Conservation (phyloP, 2,888 invertebrate genomes). For the Tiliacea aurago region DNA sequence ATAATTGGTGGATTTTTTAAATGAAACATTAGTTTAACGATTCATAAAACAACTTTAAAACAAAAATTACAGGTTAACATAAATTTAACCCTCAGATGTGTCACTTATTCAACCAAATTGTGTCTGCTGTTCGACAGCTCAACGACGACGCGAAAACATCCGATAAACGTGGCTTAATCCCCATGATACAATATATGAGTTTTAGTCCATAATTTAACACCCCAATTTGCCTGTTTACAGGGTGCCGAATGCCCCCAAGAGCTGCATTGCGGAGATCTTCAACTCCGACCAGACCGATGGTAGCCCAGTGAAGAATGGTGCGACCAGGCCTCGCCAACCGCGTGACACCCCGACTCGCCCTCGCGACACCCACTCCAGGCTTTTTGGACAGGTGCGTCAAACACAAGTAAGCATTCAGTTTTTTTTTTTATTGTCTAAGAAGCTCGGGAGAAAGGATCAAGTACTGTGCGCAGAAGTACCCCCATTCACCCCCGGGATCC, state of each 20-base stretch:
- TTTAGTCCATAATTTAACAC: not conserved
- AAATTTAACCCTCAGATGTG: not conserved
- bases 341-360: conserved; percentile 91
- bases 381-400: conserved; percentile 88
- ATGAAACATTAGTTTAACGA: not conserved
- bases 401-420: conserved; percentile 46
- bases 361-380: conserved; percentile 91
- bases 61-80: not conserved
- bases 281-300: conserved; percentile 82
- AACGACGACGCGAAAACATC: too few relatives aligned
- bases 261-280: conserved; percentile 91
- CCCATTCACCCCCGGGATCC: not conserved
- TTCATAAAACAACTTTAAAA: not conserved
- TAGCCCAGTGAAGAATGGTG: conserved; percentile 84
- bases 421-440: not conserved
- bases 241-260: conserved; percentile 91
- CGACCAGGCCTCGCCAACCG: conserved; percentile 81
- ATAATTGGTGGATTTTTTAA: not conserved
- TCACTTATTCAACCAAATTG: not conserved
- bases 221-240: conserved; percentile 77
- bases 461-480: not conserved
- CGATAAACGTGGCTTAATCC: too few relatives aligned
- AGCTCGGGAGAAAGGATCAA: not conserved
- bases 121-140: too few relatives aligned
- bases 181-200: too few relatives aligned